Evolutionary conservation across 2,797 vertebrate species (phyloP), one percentile per base, ranked within the genome.

Genomic region (Spheniscus humboldti): DNA sequence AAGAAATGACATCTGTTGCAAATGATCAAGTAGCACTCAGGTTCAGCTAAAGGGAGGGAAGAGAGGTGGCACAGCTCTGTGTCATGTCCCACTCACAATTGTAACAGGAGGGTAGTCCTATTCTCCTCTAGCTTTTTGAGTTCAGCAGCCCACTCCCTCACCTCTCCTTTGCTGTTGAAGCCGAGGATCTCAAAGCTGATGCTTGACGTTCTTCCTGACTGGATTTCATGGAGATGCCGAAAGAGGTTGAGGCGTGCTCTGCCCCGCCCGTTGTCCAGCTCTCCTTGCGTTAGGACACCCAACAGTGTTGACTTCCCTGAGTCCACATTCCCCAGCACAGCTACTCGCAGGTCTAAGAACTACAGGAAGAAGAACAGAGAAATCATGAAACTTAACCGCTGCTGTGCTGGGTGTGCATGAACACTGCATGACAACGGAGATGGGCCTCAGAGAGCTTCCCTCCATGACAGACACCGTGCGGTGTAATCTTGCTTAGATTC

Each of bases 111-210:
- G 25, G 39, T 15, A 92, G 39, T 64, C 20, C 25, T 86, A n/a
- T 18, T 85, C 57, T 90, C 72, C 48, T 90, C 41, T 72, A 90
- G n/a, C 25, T 57, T 89, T 91, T 30, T 14, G 11, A 85, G 25
- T 39, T 81, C 78, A 96, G 93, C 91, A 66, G 18, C 64, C 52
- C 30, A 18, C 27, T 75, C 75, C 60, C 96, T 98, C 95, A 99
- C 99, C 99, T 99, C 99, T 97, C 99, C 99, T 98, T 99, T 99
- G 98, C 99, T 99, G 98, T 99, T 99, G 98, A 99, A 99, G 89
- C 99, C 99, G 2, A 99, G 98, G 94, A 99, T 99, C 97, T 99
- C 99, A 81, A 99, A 99, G 98, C 99, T 99, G 98, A 99, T 99
- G 98, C 99, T 99, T 73, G 99, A 99, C 0, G 99, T 99, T 41